Percentiles rank a stretch among this genome's conserved stretches.
Evolutionary conservation across 1,140 invertebrate species (phyloP).

Genomic region (Drosophila yakuba): DNA sequence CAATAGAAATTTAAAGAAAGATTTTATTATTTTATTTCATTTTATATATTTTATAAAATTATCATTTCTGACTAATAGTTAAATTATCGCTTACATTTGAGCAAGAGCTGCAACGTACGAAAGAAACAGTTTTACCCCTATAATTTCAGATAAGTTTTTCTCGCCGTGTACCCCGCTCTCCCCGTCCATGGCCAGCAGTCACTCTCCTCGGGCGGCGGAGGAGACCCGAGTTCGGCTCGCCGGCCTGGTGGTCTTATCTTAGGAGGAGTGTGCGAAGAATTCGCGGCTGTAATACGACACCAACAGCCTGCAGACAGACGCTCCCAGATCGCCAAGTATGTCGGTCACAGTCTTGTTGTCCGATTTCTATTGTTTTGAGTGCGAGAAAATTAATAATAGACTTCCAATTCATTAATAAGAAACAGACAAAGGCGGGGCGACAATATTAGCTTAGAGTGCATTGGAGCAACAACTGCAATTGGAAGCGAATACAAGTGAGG

Average conservation of each 20-base stretch:
- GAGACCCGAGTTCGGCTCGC: constrained; percentile 14
- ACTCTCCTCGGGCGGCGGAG: constrained; percentile 14
- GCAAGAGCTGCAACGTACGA: no score
- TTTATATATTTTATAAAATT: no score
- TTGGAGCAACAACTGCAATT: constrained; percentile 31
- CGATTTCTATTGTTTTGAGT: constrained; percentile 34
- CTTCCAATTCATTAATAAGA: constrained; percentile 50
- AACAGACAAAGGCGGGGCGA: constrained; percentile 24
- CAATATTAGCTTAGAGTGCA: constrained; percentile 22
- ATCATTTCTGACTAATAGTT: no score
- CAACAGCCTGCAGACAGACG: constrained; percentile 58
- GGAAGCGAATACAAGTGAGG: constrained; percentile 10
- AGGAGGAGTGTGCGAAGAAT: constrained; percentile 54
- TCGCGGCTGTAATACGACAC: constrained; percentile 52
- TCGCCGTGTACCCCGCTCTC: constrained; percentile 23
- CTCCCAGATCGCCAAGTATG: constrained; percentile 59
- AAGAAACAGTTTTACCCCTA: no score
- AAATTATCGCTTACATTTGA: no score
- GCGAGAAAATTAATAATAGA: constrained; percentile 30
- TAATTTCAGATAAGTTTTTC: background rate
- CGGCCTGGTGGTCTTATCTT: constrained; percentile 60
- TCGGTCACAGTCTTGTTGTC: constrained; percentile 53
- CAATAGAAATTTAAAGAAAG: no score
- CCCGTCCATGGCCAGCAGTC: constrained; percentile 12
- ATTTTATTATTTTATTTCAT: no score